These are phyloP conservation scores for Phalacrocorax aristotelis DNA, from an alignment of 2,113 vertebrate species.

Conservation along the genomic window DNA sequence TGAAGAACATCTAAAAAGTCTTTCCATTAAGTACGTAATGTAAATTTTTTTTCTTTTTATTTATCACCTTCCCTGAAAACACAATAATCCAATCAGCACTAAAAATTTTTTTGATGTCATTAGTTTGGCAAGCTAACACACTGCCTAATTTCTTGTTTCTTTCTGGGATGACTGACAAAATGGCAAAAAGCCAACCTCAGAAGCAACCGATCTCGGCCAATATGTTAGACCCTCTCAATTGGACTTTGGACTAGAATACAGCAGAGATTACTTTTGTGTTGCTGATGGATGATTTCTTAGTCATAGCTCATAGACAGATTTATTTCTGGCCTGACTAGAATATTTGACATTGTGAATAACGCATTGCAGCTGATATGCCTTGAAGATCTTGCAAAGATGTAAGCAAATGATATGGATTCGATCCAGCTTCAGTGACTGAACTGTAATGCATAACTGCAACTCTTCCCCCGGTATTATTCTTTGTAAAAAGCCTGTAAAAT, in stretches of 20 bases:
- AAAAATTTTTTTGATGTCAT: not conserved
- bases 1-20: not conserved
- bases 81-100: constrained; percentile 1
- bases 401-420: constrained; percentile 26
- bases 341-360: constrained; percentile 46
- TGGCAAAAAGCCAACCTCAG: constrained; percentile 3
- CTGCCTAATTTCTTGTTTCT: not conserved
- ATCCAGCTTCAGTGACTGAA: constrained; percentile 23
- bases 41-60: not conserved
- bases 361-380: constrained; percentile 37
- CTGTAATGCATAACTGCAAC: not conserved
- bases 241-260: not conserved
- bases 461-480: not conserved
- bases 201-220: not conserved
- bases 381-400: constrained; percentile 41
- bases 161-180: not conserved
- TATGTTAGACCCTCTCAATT: not conserved
- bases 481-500: not conserved
- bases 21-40: not conserved
- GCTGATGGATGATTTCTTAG: constrained; percentile 45
- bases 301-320: constrained; percentile 42
- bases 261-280: constrained; percentile 31
- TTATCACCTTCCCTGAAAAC: not conserved
- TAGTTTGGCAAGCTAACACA: not conserved
- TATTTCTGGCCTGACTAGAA: constrained; percentile 39